These are phyloP conservation scores for Ptychoptera albimana DNA, from an alignment of 2,888 invertebrate species.

Conservation along the genomic window DNA sequence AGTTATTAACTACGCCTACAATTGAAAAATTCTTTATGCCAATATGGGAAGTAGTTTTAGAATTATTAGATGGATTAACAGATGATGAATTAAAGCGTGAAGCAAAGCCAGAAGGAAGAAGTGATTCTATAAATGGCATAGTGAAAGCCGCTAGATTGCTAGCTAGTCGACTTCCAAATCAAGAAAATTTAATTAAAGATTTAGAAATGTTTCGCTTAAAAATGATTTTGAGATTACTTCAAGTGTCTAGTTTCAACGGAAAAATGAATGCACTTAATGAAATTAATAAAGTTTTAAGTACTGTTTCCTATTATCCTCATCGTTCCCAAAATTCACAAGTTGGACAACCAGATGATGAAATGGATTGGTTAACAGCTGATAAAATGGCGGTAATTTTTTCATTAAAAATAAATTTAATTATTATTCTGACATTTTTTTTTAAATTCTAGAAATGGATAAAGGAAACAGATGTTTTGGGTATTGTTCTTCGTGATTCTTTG, in stretches of 20 bases:
- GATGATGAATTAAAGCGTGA: constrained; percentile 93
- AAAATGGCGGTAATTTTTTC: constrained; percentile 72
- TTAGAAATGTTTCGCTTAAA: constrained; percentile 90
- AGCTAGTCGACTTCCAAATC: constrained; percentile 66
- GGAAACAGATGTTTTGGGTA: constrained; percentile 87
- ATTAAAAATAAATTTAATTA: neutral
- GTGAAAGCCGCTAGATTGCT: constrained; percentile 85
- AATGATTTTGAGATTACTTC: constrained; percentile 84
- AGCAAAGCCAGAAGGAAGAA: constrained; percentile 85
- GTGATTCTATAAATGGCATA: constrained; percentile 88
- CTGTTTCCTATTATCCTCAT: constrained; percentile 79
- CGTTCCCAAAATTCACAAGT: constrained; percentile 43
- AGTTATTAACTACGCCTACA: constrained; percentile 75
- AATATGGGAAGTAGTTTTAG: constrained; percentile 81
- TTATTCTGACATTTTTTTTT: constrained; percentile 6
- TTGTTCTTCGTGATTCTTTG: constrained; percentile 85
- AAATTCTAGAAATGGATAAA: constrained; percentile 76
- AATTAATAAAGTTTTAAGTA: constrained; percentile 89
- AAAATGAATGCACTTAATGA: constrained; percentile 99
- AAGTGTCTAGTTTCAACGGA: constrained; percentile 95
- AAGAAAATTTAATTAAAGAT: constrained; percentile 55
- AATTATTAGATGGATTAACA: constrained; percentile 77
- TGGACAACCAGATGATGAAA: constrained; percentile 57
- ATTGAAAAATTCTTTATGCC: constrained; percentile 87
- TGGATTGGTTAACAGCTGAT: constrained; percentile 85